phyloP scores from a whole-genome alignment of 2,888 invertebrate species.

The Marasmarcha lunaedactyla region DNA sequence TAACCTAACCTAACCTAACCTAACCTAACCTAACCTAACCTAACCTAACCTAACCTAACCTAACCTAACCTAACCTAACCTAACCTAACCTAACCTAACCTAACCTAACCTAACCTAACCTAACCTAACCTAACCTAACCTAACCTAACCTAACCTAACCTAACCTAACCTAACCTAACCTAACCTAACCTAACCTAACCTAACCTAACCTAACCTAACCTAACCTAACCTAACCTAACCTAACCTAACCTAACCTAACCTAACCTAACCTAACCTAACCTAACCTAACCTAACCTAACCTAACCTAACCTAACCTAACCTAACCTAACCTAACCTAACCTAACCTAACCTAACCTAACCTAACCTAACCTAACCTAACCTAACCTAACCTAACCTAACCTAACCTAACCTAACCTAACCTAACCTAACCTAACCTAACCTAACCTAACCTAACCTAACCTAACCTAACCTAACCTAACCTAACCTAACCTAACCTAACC shows the following conservation, averaged over 20 bases:
- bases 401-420: constrained; percentile 16
- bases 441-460: constrained; percentile 16
- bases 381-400: constrained; percentile 13
- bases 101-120: constrained; percentile 16
- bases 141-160: constrained; percentile 17
- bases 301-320: constrained; percentile 18
- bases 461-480: constrained; percentile 16
- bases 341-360: constrained; percentile 17
- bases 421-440: constrained; percentile 13
- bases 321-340: constrained; percentile 17
- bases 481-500: constrained; percentile 15
- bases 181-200: constrained; percentile 17
- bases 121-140: constrained; percentile 18
- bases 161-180: constrained; percentile 19
- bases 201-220: constrained; percentile 15
- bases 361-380: constrained; percentile 15
- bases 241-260: constrained; percentile 16
- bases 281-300: constrained; percentile 19
- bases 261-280: constrained; percentile 17
- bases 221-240: constrained; percentile 14
- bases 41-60: constrained; percentile 16
- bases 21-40: constrained; percentile 16
- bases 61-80: constrained; percentile 14
- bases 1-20: constrained; percentile 16
- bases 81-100: constrained; percentile 14